Base-by-base conservation (phyloP, 2,888 invertebrate genomes). In the Helobdella robusta region DNA sequence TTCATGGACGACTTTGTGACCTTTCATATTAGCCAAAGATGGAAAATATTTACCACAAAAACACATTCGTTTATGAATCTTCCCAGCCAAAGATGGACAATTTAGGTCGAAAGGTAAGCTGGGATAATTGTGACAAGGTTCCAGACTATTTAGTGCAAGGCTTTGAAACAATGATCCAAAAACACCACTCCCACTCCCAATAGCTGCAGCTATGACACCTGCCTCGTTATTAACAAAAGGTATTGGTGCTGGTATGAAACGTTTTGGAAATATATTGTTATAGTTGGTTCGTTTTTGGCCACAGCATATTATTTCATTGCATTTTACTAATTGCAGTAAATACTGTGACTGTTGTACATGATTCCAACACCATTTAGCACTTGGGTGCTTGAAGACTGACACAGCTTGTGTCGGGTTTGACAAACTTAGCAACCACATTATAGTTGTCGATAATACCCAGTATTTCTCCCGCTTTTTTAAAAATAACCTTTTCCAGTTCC, bases 21-120 rank as follows among this genome's bases (percentile, higher is more conserved):
- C n/a, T 40, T 40, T 40, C 44, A 40, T 40, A 15, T 15, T n/a
- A 11, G 44, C 44, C 44, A 15, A n/a, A 15, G 44, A 40, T 40
- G 44, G 44, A n/a, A n/a, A n/a, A 40, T 40, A 40, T 40, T 40
- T 40, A 40, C 44, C 44, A n/a, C 44, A 40, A n/a, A 40, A 40
- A 40, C 44, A 40, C n/a, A 40, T 40, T 40, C n/a, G 11, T n/a
- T 40, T 40, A n/a, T 11, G n/a, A 40, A 40, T 40, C n/a, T 40
- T 40, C 44, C 44, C 44, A 40, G 44, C 44, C 44, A 40, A 11
- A 11, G 44, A 40, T 40, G 44, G 44, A 40, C 44, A 40, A 40
- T 40, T 15, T 11, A 40, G 44, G n/a, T 40, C 44, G n/a, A 40
- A 40, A 40, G 44, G 44, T n/a, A 40, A 15, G 44, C 44, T 40